Evolutionary conservation across 2,888 invertebrate species (phyloP), one percentile per base, ranked within the genome.

Genomic region (Germaria angustata): DNA sequence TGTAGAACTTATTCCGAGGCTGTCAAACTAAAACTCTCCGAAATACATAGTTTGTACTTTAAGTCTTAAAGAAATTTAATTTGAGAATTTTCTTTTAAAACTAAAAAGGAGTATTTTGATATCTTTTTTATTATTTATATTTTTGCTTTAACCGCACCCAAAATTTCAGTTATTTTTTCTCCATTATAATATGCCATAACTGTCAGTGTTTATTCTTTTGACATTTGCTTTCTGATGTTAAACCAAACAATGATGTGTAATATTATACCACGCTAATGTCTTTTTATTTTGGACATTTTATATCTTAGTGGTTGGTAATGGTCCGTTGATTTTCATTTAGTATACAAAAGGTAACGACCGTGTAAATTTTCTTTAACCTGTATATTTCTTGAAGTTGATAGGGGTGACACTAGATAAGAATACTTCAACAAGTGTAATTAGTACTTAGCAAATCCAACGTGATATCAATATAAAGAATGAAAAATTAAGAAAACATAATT

Each of bases 261-360:
- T 34, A 9, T 17, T 11, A 77, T 68, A 59, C 39, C 7, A 28
- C 24, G 15, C 32, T n/a, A 55, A 46, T 68, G 28, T 53, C 32
- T 41, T 41, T 51, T 61, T 11, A 5, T 22, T n/a, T n/a, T 66
- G 17, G 32, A 61, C 13, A 36, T 59, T 51, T 46, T 55, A 28
- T 75, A 20, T 36, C 13, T 24, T 53, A 13, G 66, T 59, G 46
- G 68, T 44, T 59, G 41, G 78, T 68, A 36, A 80, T 34, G 79
- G 66, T 73, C 57, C 24, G 66, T 59, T 73, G 79, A 73, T 59
- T 80, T 80, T 68, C 51, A 80, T 66, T 80, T 59, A 66, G n/a
- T 61, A 66, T 51, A 44, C 4, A 36, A 66, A 66, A 61, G 59
- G 46, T 80, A 80, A 80, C 34, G 57, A 72, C 51, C 72, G 72